Evolutionary conservation across 2,113 vertebrate genomes (phyloP), one percentile per base, ranked within the genome.

Genomic region (Typhlomys cinereus): DNA sequence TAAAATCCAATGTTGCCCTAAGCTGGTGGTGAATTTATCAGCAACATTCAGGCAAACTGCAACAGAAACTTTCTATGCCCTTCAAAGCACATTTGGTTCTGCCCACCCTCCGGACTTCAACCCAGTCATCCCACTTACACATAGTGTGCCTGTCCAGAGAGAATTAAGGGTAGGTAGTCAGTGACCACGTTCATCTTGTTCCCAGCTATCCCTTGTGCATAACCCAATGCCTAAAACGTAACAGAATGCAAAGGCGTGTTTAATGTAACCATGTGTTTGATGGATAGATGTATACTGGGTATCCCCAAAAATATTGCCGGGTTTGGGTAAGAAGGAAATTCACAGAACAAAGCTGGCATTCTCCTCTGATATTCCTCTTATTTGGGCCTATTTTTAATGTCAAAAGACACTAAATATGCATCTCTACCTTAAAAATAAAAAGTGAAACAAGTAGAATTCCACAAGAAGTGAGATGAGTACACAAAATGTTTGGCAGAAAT

Each of bases 401-500:
- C 36, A 82, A 90, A 67, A 34, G 20, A 54, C 64, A 23, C 46
- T 92, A 92, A 92, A 75, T 71, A 71, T 18, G 36, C 31, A 11
- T 7, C 39, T 71, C 31, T 46, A 92, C 27, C 36, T 76, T n/a
- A 87, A 67, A 21, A 36, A 79, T 31, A 81, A 95, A 84, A 92
- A 76, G 15, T 44, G 48, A 78, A 92, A 92, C 48, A 69, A 90
- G 54, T 82, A 48, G 82, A 73, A 88, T 90, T 85, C 21, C 36
- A 89, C 23, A 86, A 81, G 9, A 17, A 21, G 7, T 78, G 36
- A 89, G 23, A 64, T 50, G 31, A 57, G 15, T 27, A 59, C n/a
- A 73, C 61, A 81, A 73, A 70, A 82, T n/a, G 12, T 75, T 94
- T 87, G 74, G 31, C 92, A 92, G 90, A 94, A 75, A 87, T 75